phyloP scores from a whole-genome alignment of 2,113 vertebrate genomes.

The Lamprotornis superbus region DNA sequence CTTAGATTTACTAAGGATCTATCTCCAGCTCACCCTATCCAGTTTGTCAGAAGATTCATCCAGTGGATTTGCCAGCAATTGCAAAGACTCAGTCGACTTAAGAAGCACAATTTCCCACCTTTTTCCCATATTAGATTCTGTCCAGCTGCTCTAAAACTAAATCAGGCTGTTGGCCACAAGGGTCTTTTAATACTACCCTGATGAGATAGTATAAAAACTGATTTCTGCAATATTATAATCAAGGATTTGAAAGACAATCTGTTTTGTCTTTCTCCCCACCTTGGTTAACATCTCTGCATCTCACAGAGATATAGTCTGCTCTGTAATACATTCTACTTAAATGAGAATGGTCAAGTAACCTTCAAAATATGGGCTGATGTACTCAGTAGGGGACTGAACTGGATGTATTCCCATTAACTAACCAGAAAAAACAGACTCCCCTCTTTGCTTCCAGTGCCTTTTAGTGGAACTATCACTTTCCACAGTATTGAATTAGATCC shows the following conservation, averaged over 20 bases:
- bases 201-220: neutral
- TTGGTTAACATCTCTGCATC: neutral
- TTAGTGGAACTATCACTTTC: neutral
- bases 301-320: neutral
- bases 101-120: fast-evolving
- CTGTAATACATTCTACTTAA: neutral
- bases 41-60: neutral
- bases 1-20: neutral
- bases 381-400: neutral
- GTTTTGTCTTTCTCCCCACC: neutral
- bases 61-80: neutral
- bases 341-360: neutral
- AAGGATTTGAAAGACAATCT: neutral
- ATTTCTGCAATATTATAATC: neutral
- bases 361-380: neutral
- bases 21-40: neutral
- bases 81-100: neutral
- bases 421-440: neutral
- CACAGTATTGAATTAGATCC: neutral
- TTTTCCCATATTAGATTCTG: neutral
- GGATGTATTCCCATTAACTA: neutral
- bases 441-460: neutral
- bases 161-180: neutral
- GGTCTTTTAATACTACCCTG: neutral
- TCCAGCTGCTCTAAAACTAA: neutral